A percentile compares a stretch with the other conserved stretches of the same genome.
phyloP scores from a whole-genome alignment of 2,797 vertebrate species.

The Micrastur ruficollis region DNA sequence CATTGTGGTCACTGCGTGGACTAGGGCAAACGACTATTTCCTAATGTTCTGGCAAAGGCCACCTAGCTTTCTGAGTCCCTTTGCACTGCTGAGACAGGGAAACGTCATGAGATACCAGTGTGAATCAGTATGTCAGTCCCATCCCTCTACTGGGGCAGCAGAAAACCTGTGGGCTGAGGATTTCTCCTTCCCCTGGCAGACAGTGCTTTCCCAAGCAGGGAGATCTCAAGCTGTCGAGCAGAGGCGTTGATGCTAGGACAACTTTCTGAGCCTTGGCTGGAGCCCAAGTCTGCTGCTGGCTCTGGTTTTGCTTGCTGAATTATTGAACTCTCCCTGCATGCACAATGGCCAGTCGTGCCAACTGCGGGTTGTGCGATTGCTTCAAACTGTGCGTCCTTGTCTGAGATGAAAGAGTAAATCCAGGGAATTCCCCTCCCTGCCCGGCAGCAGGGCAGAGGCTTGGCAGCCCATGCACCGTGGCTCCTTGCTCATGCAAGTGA shows the following conservation, averaged over 20 bases:
- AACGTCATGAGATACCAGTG: not conserved
- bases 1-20: not conserved
- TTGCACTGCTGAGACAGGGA: not conserved
- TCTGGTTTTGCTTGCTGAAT: not conserved
- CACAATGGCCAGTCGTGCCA: not conserved
- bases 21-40: not conserved
- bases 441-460: not conserved
- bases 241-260: not conserved
- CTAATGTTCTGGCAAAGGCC: not conserved
- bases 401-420: not conserved
- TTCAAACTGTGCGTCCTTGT: not conserved
- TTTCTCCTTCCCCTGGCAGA: not conserved
- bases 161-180: not conserved
- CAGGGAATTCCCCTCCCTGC: conserved; percentile 24
- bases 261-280: not conserved
- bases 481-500: not conserved
- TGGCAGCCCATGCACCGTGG: not conserved
- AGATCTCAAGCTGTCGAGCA: not conserved
- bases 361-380: not conserved
- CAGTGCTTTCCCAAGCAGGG: not conserved
- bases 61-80: not conserved
- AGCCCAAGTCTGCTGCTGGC: not conserved
- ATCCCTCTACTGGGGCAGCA: not conserved
- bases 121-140: not conserved
- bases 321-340: not conserved